phyloP scores from a whole-genome alignment of 2,113 vertebrate species.

The Panurus biarmicus region DNA sequence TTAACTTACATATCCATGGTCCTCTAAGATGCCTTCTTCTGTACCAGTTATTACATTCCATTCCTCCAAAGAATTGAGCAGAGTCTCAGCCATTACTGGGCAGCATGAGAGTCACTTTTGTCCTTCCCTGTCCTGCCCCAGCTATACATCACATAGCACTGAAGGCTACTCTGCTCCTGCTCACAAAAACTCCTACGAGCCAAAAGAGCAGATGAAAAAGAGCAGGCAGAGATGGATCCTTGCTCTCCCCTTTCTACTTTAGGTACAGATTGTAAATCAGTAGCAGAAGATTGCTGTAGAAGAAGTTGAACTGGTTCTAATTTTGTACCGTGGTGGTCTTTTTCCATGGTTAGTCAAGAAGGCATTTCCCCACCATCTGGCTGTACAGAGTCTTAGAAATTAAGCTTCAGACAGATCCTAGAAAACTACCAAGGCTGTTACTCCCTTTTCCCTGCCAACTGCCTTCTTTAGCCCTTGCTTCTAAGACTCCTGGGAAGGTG shows the following conservation, averaged over 20 bases:
- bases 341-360: conserved; percentile 4
- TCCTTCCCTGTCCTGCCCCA: not conserved
- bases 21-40: not conserved
- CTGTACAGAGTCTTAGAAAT: not conserved
- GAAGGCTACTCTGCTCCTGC: not conserved
- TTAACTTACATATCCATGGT: not conserved
- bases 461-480: not conserved
- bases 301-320: conserved; percentile 16
- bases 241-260: not conserved
- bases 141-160: not conserved
- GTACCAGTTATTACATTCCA: not conserved
- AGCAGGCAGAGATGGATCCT: not conserved
- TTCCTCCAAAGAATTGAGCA: not conserved
- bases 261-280: not conserved
- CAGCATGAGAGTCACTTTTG: not conserved
- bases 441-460: not conserved
- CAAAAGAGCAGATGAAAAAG: not conserved
- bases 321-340: not conserved
- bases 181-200: not conserved
- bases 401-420: not conserved
- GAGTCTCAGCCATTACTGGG: not conserved
- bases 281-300: not conserved
- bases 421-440: not conserved
- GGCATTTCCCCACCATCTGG: not conserved
- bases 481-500: not conserved